A percentile compares a stretch with the other conserved stretches of the same genome.
phyloP scores from a whole-genome alignment of 2,888 invertebrate species.

The Spisula solida region DNA sequence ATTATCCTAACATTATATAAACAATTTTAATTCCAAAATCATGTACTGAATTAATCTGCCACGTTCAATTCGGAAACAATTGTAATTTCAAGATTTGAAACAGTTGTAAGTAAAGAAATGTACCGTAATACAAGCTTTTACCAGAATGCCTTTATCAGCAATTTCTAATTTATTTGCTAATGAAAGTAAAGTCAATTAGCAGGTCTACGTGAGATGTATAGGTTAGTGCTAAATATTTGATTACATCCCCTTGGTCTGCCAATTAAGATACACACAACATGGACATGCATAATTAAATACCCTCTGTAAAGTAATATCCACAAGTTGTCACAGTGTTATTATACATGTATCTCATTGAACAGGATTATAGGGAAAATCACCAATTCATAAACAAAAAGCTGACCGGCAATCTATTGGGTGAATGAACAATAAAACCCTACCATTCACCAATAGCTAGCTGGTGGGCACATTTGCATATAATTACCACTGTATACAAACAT shows the following conservation, averaged over 20 bases:
- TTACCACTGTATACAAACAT: too few relatives aligned
- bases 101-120: not conserved
- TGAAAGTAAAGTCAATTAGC: constrained; percentile 1
- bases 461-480: too few relatives aligned
- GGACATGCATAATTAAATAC: constrained; percentile 8
- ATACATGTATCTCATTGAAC: too few relatives aligned
- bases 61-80: not conserved
- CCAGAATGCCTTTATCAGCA: constrained; percentile 1
- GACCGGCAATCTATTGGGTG: too few relatives aligned
- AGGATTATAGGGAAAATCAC: too few relatives aligned
- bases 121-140: not conserved
- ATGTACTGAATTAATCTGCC: not conserved
- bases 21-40: too few relatives aligned
- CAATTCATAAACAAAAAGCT: too few relatives aligned
- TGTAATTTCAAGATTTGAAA: not conserved
- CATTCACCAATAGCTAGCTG: too few relatives aligned
- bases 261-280: constrained; percentile 12
- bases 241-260: not conserved
- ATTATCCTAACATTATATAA: too few relatives aligned
- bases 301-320: not conserved
- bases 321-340: not conserved
- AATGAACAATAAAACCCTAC: too few relatives aligned
- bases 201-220: not conserved
- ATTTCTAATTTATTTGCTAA: constrained; percentile 15
- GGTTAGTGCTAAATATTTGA: constrained; percentile 11